Base-by-base conservation (phyloP, 1,140 invertebrate genomes). In the Drosophila trapezifrons region DNA sequence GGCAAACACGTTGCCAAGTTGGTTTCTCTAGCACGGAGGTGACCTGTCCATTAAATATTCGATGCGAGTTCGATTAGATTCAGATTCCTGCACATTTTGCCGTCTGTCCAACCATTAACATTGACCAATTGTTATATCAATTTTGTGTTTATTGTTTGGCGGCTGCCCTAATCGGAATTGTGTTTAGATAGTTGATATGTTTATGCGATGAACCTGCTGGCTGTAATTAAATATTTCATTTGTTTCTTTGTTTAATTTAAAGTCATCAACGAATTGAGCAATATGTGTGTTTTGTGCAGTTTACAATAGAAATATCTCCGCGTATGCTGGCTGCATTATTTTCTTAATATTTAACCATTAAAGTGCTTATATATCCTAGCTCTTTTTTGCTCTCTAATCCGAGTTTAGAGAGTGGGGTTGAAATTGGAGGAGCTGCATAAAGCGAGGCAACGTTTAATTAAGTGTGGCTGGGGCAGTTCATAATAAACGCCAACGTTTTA, bases 381-480 rank as follows among this genome's bases (percentile, higher is more conserved):
- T n/a, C 22, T 29, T 29, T 15, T 9, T 18, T 13, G 18, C n/a
- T n/a, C n/a, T n/a, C n/a, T n/a, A n/a, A n/a, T n/a, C n/a, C n/a
- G n/a, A 15, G 49, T 32, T 27, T 35, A 13, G 29, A 18, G 13
- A 57, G 22, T 38, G 59, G n/a, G 13, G 22, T 15, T 27, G 51
- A 58, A 38, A 40, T 29, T 25, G 17, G 20, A 18, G 20, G 40
- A 59, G 59, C 35, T 59, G 60, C 55, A 59, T 59, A 29, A 29
- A 22, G 35, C 59, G 35, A 20, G 60, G 37, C 37, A 17, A 15
- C 27, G 22, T 29, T 66, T 64, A 54, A 66, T 18, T 66, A 37
- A 54, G 62, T 54, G 63, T 37, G 60, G 46, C 60, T 43, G 42
- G 59, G 25, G 65, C 65, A 69, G 46, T 66, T 66, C 37, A 66